Percentiles rank a stretch among this genome's conserved stretches.
These are phyloP conservation scores for Dynastes tityus DNA, from an alignment of 2,888 invertebrate genomes.

Conservation along the genomic window DNA sequence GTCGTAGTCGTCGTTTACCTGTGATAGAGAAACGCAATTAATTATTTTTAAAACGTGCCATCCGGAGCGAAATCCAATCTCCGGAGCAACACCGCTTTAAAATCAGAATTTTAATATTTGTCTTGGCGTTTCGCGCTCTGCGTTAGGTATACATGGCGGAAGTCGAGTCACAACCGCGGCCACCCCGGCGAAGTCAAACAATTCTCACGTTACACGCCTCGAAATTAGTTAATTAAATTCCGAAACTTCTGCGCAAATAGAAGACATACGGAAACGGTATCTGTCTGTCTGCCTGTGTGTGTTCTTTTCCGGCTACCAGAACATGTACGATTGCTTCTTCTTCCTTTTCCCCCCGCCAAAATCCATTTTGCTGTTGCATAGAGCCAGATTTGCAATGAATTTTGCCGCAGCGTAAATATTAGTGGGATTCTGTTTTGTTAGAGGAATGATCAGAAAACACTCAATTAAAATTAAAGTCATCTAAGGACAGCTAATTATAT, in stretches of 20 bases:
- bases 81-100: background rate
- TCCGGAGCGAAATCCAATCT: slow-evolving; percentile 3
- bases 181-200: slow-evolving; percentile 15
- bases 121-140: background rate
- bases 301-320: no score
- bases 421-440: no score
- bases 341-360: no score
- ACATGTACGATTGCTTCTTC: no score
- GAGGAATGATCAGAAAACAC: no score
- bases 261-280: background rate
- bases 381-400: no score
- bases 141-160: no score
- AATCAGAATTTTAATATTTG: slow-evolving; percentile 22
- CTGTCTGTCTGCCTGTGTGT: no score
- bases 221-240: slow-evolving; percentile 36
- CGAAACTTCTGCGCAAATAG: slow-evolving; percentile 1
- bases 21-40: slow-evolving; percentile 7
- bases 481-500: no score
- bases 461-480: no score
- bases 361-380: no score
- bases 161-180: background rate
- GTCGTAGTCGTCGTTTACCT: background rate
- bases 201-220: slow-evolving; percentile 3
- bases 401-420: no score
- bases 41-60: slow-evolving; percentile 12